These are phyloP conservation scores for Sebastiscus albofasciatus DNA, from an alignment of 2,797 vertebrate species.

Conservation along the genomic window DNA sequence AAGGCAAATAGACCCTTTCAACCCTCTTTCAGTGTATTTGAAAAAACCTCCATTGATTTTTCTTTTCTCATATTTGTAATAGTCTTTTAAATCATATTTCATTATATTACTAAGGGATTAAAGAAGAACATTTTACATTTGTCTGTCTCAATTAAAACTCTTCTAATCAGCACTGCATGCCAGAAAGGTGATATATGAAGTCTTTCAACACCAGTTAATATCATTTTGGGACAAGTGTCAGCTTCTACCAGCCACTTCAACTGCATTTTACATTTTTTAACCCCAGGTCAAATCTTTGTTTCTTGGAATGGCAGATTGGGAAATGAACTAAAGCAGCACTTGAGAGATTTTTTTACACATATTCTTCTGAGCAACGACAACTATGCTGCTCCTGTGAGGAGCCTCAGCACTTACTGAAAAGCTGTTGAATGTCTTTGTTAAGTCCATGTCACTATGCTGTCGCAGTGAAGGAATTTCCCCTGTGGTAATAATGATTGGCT, in stretches of 20 bases:
- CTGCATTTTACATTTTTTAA: neutral
- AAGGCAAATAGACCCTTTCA: neutral
- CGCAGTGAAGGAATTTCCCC: no score
- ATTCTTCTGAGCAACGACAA: conserved; percentile 2
- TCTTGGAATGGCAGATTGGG: conserved; percentile 16
- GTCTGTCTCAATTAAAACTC: conserved; percentile 15
- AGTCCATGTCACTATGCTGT: neutral
- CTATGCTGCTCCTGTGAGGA: conserved; percentile 1
- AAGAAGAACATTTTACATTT: neutral
- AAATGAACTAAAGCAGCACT: conserved; percentile 8
- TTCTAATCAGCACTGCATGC: neutral
- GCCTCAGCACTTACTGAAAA: neutral
- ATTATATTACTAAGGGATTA: neutral
- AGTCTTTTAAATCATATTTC: neutral
- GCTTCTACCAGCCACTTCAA: neutral
- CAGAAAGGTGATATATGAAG: neutral
- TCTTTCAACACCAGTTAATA: conserved; percentile 5
- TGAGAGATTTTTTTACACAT: conserved; percentile 12
- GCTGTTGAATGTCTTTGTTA: conserved; percentile 15
- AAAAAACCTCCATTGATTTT: neutral
- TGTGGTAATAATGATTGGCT: no score
- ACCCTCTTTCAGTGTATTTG: neutral
- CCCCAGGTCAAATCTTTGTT: conserved; percentile 1
- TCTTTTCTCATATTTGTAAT: neutral
- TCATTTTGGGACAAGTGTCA: neutral